A percentile compares a stretch with the other conserved stretches of the same genome.
Conservation (phyloP, 2,888 invertebrate genomes). For the Eristalis pertinax region DNA sequence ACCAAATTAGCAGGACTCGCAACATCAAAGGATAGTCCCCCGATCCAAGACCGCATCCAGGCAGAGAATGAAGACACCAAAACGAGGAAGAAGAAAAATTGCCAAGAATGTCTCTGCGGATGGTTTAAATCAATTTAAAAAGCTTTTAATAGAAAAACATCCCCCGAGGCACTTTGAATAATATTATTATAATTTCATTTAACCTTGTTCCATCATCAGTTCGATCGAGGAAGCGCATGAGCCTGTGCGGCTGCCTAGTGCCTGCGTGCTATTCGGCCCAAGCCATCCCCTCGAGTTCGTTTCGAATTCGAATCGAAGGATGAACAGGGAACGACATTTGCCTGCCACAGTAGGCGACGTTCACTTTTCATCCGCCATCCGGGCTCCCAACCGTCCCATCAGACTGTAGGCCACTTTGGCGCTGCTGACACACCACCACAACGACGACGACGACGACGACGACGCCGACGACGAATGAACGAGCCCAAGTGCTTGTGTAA, state of each 20-base stretch:
- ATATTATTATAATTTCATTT: slow-evolving; percentile 64
- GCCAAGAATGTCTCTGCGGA: slow-evolving; percentile 8
- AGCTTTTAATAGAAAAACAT: slow-evolving; percentile 68
- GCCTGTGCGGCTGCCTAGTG: background rate
- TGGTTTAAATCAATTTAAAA: slow-evolving; percentile 68
- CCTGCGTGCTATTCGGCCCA: too few relatives aligned
- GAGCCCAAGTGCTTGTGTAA: slow-evolving; percentile 28
- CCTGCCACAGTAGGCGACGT: background rate
- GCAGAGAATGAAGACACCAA: slow-evolving; percentile 7
- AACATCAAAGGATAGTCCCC: slow-evolving; percentile 34
- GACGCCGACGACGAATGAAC: too few relatives aligned
- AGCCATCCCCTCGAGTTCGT: background rate
- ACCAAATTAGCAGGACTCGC: slow-evolving; percentile 2
- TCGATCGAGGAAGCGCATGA: slow-evolving; percentile 38
- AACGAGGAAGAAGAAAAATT: background rate
- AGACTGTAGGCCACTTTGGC: background rate
- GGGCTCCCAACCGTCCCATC: slow-evolving; percentile 2
- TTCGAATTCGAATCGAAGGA: slow-evolving; percentile 15
- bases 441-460: too few relatives aligned
- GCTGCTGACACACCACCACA: background rate
- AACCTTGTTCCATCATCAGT: slow-evolving; percentile 45
- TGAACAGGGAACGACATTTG: slow-evolving; percentile 4
- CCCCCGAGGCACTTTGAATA: slow-evolving; percentile 56
- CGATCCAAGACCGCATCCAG: background rate
- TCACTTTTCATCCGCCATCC: slow-evolving; percentile 50